Evolutionary conservation across 1,140 invertebrate genomes (phyloP), one percentile per base, ranked within the genome.

Genomic region (Drosophila yakuba): DNA sequence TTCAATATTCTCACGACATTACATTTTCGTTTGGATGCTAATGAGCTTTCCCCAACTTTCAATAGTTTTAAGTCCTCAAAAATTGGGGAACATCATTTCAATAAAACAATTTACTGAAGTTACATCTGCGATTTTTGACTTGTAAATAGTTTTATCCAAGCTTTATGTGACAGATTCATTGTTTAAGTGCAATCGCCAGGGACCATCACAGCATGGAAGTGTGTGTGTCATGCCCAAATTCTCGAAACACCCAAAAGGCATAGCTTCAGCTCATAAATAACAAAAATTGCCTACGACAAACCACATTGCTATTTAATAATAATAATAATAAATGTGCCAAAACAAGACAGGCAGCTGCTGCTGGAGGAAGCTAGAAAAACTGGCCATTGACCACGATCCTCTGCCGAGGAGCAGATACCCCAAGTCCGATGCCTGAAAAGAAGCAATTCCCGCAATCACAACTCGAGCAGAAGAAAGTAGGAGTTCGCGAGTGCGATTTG

Each of bases 261-360:
- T 82, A 90, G 72, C 85, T 75, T 72, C 63, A 90, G 90, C 90
- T 91, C 80, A 91, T 91, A 91, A 91, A 91, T 91, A 90, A 91
- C 78, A 86, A 90, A 82, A 90, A 90, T 90, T 90, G 84, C 68
- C 51, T 80, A 74, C 74, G 83, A 89, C 79, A 83, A 81, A 82
- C 89, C 75, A 85, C 78, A 73, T 63, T 77, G 80, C 84, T 88
- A 90, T 91, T 91, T 88, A 88, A 86, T 89, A 90, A 74, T 85
- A 84, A 67, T 62, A 80, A 79, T 84, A 84, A 88, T 83, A 90
- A 90, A 90, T 85, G 81, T 84, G 73, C 86, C 86, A 90, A 90
- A 84, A 74, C 47, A 59, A 84, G 76, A 79, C 72, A 79, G 43
- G 61, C 63, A 69, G 74, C 66, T 74, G 60, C 71, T 25, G 25